These are phyloP conservation scores for Clamator glandarius DNA, from an alignment of 2,797 vertebrate species.

Conservation along the genomic window DNA sequence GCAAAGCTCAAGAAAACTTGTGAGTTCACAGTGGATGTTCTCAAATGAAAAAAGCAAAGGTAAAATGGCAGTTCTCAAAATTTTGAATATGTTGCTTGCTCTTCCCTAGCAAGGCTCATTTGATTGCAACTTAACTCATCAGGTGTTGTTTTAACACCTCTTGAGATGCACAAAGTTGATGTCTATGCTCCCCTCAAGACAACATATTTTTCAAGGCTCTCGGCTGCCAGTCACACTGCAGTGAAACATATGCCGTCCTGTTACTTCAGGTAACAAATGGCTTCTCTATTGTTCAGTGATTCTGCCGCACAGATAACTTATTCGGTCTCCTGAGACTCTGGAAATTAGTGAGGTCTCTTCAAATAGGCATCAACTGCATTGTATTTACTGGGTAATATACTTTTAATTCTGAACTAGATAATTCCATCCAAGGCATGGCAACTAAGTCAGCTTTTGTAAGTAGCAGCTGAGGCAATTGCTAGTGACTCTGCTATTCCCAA, in stretches of 20 bases:
- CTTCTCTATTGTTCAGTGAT: neutral
- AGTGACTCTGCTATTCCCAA: neutral
- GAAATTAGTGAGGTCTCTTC: slow-evolving; percentile 25
- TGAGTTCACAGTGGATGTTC: neutral
- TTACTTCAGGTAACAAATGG: neutral
- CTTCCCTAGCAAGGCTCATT: slow-evolving; percentile 3
- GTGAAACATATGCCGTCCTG: slow-evolving; percentile 35
- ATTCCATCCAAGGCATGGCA: neutral
- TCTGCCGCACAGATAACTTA: slow-evolving; percentile 4
- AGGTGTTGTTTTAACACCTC: slow-evolving; percentile 31
- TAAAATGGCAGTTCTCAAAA: neutral
- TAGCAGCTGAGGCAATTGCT: neutral
- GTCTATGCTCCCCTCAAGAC: slow-evolving; percentile 1
- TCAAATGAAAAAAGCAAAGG: neutral
- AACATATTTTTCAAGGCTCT: slow-evolving; percentile 39
- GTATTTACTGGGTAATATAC: neutral
- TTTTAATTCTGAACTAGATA: neutral
- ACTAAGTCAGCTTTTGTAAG: neutral
- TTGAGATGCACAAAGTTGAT: slow-evolving; percentile 7
- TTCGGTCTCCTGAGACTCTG: slow-evolving; percentile 6
- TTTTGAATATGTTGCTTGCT: neutral
- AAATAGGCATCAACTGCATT: neutral
- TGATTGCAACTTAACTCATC: slow-evolving; percentile 38
- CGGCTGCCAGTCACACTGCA: slow-evolving; percentile 1
- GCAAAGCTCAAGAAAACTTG: neutral